Percentiles rank a stretch among this genome's conserved stretches.
Conservation (phyloP, 2,113 vertebrate genomes). For the Ictalurus furcatus region DNA sequence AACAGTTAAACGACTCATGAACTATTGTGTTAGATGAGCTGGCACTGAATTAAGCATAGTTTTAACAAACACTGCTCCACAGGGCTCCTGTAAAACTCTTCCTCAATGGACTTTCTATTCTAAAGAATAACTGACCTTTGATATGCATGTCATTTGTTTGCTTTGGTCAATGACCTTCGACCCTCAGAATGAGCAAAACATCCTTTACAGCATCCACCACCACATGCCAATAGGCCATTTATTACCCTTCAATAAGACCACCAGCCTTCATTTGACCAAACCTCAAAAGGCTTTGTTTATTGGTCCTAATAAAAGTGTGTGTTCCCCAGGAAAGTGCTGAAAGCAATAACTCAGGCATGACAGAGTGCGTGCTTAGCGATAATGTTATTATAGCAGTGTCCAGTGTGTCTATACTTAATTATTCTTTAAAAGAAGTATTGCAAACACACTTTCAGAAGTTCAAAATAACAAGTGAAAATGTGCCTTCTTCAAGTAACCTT, state of each 20-base stretch:
- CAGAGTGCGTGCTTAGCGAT: conserved; percentile 35
- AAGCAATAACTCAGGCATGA: conserved; percentile 40
- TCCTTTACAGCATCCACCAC: conserved; percentile 74
- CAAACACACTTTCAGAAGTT: conserved; percentile 26
- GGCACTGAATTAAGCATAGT: conserved; percentile 35
- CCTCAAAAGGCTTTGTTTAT: conserved; percentile 76
- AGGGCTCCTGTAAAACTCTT: conserved; percentile 68
- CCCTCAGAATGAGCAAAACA: conserved; percentile 69
- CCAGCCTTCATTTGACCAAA: conserved; percentile 66
- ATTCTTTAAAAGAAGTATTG: conserved; percentile 8
- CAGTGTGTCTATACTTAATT: conserved; percentile 25
- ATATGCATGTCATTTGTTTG: conserved; percentile 82
- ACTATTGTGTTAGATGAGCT: conserved; percentile 39
- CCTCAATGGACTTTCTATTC: conserved; percentile 65
- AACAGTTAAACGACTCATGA: conserved; percentile 40
- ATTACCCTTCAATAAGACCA: conserved; percentile 74
- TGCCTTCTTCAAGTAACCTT: neutral
- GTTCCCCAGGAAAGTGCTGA: conserved; percentile 57
- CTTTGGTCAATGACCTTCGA: conserved; percentile 78
- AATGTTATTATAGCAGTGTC: conserved; percentile 36
- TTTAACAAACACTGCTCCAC: conserved; percentile 34
- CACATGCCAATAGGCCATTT: conserved; percentile 88
- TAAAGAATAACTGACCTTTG: conserved; percentile 70
- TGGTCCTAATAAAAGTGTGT: conserved; percentile 75
- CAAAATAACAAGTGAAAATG: conserved; percentile 15